Percentiles rank a stretch among this genome's conserved stretches.
phyloP scores from a whole-genome alignment of 2,113 vertebrate species.

The Alosa alosa region DNA sequence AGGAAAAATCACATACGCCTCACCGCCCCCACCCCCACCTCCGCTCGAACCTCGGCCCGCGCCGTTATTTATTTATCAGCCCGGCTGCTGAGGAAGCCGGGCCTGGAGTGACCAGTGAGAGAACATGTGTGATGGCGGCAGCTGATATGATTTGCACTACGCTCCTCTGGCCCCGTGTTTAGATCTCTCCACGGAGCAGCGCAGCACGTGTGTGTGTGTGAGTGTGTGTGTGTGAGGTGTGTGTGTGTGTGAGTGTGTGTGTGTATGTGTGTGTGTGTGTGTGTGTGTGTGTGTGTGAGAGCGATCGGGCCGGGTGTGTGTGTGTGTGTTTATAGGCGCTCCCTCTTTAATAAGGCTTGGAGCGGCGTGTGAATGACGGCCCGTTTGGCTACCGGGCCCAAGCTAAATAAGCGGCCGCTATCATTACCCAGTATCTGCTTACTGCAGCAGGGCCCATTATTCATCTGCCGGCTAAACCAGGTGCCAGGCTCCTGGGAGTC shows the following conservation, averaged over 20 bases:
- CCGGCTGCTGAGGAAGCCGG: constrained; percentile 50
- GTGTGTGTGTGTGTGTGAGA: too few species aligned
- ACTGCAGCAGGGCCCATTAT: constrained; percentile 49
- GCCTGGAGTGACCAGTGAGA: too few species aligned
- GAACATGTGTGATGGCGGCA: too few species aligned
- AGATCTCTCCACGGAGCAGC: constrained; percentile 9
- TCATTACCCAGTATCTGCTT: constrained; percentile 57
- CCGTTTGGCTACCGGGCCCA: constrained; percentile 58
- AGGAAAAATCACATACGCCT: constrained; percentile 45
- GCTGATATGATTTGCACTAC: constrained; percentile 50
- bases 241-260: too few species aligned
- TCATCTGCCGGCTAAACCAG: constrained; percentile 45
- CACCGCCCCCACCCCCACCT: background rate
- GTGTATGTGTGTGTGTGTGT: too few species aligned
- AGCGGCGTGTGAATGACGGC: constrained; percentile 35
- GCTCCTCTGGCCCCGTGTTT: constrained; percentile 50
- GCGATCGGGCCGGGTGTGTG: constrained; percentile 41
- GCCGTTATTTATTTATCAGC: constrained; percentile 62
- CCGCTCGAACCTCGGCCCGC: too few species aligned
- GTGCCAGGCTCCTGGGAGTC: constrained; percentile 44
- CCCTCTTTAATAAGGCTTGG: constrained; percentile 53
- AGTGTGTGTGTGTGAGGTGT: too few species aligned
- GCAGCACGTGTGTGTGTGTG: too few species aligned
- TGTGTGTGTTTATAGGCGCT: constrained; percentile 58
- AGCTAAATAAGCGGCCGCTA: constrained; percentile 60